Evolutionary conservation across 2,888 invertebrate species (phyloP).

Genomic region (Yponomeuta malinellus): DNA sequence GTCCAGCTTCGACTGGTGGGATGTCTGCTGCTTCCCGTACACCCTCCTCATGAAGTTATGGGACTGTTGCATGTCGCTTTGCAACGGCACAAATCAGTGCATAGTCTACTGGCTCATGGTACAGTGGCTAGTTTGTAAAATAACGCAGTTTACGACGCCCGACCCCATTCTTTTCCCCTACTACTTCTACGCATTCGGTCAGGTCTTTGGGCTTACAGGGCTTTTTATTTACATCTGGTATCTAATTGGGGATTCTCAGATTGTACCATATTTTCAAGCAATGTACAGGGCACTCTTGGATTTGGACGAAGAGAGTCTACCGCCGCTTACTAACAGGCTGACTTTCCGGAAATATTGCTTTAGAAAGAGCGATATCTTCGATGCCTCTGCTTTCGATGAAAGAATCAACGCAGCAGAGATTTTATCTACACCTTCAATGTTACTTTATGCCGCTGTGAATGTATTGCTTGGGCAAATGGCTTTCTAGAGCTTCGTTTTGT

Average conservation of each 20-base stretch:
- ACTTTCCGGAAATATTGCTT: constrained; percentile 58
- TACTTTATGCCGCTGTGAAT: background rate
- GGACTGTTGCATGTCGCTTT: constrained; percentile 47
- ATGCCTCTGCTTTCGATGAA: constrained; percentile 25
- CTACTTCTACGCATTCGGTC: constrained; percentile 59
- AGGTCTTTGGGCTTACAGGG: constrained; percentile 46
- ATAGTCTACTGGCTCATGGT: constrained; percentile 57
- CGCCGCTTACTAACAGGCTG: constrained; percentile 27
- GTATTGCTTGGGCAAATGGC: background rate
- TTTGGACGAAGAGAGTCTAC: constrained; percentile 22
- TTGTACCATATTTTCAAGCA: constrained; percentile 44
- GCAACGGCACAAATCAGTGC: constrained; percentile 54
- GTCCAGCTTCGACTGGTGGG: constrained; percentile 54
- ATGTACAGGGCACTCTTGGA: constrained; percentile 28
- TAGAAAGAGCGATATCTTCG: constrained; percentile 59
- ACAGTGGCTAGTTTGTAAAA: constrained; percentile 60
- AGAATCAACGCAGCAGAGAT: background rate
- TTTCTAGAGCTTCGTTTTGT: background rate
- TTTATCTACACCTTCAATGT: background rate
- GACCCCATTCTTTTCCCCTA: constrained; percentile 59
- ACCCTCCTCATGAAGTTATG: constrained; percentile 47
- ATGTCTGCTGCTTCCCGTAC: constrained; percentile 60
- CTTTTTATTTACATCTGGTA: constrained; percentile 44
- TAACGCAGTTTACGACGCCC: constrained; percentile 46
- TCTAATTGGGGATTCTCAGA: constrained; percentile 37